Conservation (phyloP, 2,797 vertebrate genomes). For the Gallirallus australis region DNA sequence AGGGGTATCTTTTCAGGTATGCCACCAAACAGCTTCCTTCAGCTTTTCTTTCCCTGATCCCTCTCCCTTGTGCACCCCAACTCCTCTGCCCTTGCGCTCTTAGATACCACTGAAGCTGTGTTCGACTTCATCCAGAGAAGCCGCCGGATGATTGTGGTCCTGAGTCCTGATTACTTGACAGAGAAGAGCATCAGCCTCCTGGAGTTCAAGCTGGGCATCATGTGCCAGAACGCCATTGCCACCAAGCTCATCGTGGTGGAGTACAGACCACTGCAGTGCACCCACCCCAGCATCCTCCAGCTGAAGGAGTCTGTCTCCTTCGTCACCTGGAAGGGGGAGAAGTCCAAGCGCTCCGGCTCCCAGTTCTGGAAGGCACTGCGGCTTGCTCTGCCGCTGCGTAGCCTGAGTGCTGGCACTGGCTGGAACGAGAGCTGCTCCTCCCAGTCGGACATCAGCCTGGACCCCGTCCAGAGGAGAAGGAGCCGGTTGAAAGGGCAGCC, state of each 20-base stretch:
- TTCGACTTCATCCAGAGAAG: conserved; percentile 89
- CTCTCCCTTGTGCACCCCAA: not conserved
- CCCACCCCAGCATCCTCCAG: conserved; percentile 83
- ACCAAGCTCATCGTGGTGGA: conserved; percentile 85
- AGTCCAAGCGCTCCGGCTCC: conserved; percentile 81
- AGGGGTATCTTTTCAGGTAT: not conserved
- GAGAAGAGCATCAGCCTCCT: conserved; percentile 92
- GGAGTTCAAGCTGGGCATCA: conserved; percentile 89
- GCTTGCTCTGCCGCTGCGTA: conserved; percentile 86
- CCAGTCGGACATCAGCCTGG: conserved; percentile 88
- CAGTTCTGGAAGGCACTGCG: conserved; percentile 90
- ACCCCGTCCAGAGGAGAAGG: conserved; percentile 76
- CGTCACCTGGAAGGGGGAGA: conserved; percentile 85
- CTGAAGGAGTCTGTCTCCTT: conserved; percentile 82
- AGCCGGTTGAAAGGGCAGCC: conserved; percentile 76
- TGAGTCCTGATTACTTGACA: conserved; percentile 86
- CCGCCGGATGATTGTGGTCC: conserved; percentile 88
- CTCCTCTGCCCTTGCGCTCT: conserved; percentile 51
- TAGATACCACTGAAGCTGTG: conserved; percentile 86
- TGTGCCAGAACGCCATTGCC: conserved; percentile 84
- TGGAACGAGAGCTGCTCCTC: conserved; percentile 94
- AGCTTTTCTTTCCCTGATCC: conserved; percentile 4
- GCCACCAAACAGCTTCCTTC: not conserved
- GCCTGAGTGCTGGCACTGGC: conserved; percentile 81
- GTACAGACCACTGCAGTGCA: conserved; percentile 77